Evolutionary conservation across 2,888 invertebrate genomes (phyloP), one percentile per base, ranked within the genome.

Genomic region (Rhagonycha fulva): DNA sequence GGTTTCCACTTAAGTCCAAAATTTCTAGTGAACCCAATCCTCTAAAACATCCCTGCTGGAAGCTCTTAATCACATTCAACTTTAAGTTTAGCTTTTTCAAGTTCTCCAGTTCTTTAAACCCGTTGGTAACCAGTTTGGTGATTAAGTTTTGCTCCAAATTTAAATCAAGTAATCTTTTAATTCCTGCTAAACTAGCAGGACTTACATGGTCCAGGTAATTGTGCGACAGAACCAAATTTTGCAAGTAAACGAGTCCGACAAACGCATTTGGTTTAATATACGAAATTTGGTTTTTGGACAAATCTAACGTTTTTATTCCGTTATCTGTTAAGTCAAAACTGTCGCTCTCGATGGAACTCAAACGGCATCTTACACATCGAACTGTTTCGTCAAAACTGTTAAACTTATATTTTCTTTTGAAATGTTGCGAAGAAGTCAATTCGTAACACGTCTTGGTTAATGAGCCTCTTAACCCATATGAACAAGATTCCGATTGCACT

Each of bases 241-340:
- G 82, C 73, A 88, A 72, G 76, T 86, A 87, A n/a, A 87, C 86
- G 61, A 88, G 78, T 0, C 88, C 88, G 23, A 87, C 84, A 74
- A 87, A 87, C 3, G 86, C 83, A 72, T 83, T 84, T n/a, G 81
- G 82, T 62, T 83, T 82, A 24, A 88, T 80, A 0, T 74, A 80
- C 0, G 80, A 82, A 23, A 88, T 87, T 47, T 81, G 78, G 76
- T 84, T 83, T 68, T 82, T 81, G 14, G 81, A 80, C 26, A 88
- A 72, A 70, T 85, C 84, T 19, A 88, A 76, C 28, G 80, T 83
- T 77, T 83, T 83, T 14, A 88, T 87, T 78, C 85, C 85, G 72
- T 88, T 88, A 9, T 87, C 87, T 9, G 86, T 84, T 67, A 88
- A 84, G 80, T 88, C 88, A 75, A 88, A 88, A 1, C 85, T 84